Evolutionary conservation across 2,113 vertebrate genomes (phyloP).

Genomic region (Cinclus cinclus): DNA sequence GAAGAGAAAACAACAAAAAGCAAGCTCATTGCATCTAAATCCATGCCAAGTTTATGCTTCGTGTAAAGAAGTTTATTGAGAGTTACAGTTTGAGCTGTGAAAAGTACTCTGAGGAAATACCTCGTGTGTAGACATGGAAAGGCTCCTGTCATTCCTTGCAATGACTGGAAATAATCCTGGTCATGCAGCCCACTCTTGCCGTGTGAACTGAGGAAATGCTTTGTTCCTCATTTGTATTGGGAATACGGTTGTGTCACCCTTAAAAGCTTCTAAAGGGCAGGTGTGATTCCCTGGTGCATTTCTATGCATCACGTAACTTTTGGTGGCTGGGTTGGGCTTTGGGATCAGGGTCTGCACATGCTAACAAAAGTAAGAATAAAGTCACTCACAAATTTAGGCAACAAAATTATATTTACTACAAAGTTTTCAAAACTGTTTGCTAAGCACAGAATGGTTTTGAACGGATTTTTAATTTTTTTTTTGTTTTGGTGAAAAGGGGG

Average conservation of each 20-base stretch:
- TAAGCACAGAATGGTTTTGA: neutral
- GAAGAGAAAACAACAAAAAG: neutral
- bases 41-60: neutral
- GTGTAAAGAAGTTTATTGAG: neutral
- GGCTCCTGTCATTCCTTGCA: neutral
- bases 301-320: neutral
- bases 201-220: neutral
- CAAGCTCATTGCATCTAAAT: neutral
- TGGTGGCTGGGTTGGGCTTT: neutral
- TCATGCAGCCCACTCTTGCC: neutral
- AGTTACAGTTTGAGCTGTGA: neutral
- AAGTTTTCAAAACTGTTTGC: neutral
- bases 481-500: neutral
- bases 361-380: neutral
- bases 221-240: neutral
- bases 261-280: neutral
- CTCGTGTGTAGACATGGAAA: neutral
- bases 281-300: neutral
- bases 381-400: neutral
- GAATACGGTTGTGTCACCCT: neutral
- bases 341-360: neutral
- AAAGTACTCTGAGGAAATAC: neutral
- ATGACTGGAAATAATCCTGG: neutral
- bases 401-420: neutral
- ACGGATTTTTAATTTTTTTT: neutral